Evolutionary conservation across 2,113 vertebrate species (phyloP).

Genomic region (Dipodomys stephensi): DNA sequence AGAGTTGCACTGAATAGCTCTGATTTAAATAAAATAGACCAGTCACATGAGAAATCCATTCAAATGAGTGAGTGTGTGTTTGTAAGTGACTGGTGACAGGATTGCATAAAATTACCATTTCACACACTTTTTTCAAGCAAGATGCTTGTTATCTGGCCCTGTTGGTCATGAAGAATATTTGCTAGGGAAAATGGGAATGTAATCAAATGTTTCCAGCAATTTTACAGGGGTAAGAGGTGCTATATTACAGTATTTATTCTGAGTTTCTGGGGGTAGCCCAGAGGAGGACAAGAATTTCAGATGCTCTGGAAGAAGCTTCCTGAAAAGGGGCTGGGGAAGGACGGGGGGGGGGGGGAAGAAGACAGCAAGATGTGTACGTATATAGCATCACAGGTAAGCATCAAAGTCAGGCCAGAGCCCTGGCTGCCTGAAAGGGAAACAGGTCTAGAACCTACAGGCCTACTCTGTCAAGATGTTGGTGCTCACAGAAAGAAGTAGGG

Average conservation of each 20-base stretch:
- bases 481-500: slow-evolving; percentile 24
- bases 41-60: background rate
- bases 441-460: background rate
- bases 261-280: background rate
- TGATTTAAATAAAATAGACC: background rate
- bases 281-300: background rate
- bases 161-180: background rate
- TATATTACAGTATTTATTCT: background rate
- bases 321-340: background rate
- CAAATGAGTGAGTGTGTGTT: background rate
- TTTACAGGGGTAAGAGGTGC: background rate
- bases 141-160: background rate
- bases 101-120: background rate
- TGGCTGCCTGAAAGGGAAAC: background rate
- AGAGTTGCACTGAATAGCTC: background rate
- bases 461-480: background rate
- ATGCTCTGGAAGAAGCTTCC: background rate
- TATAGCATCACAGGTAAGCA: background rate
- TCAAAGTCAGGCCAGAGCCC: too few relatives aligned
- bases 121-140: background rate
- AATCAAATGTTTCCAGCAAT: background rate
- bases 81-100: background rate
- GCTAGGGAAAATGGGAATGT: background rate
- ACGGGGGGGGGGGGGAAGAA: too few relatives aligned
- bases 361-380: background rate